Conservation (phyloP, 2,888 invertebrate genomes). For the Lycocerus yunnanus region DNA sequence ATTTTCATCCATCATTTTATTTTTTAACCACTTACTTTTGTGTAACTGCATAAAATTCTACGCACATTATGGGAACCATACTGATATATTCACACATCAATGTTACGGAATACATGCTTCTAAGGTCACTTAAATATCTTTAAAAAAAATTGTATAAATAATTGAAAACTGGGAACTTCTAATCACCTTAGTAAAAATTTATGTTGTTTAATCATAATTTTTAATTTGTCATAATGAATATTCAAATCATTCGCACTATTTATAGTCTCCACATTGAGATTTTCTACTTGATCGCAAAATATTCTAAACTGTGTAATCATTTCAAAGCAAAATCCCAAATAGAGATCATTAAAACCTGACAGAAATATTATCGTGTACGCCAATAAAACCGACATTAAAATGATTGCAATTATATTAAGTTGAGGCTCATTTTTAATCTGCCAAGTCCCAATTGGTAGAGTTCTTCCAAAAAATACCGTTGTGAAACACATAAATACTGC, state of each 20-base stretch:
- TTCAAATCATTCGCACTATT: background rate
- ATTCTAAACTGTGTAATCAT: background rate
- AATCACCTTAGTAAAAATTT: background rate
- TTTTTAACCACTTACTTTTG: too few species aligned
- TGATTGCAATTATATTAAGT: background rate
- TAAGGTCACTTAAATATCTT: background rate
- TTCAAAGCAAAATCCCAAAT: background rate
- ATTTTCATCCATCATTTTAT: too few species aligned
- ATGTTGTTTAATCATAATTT: background rate
- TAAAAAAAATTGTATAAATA: background rate
- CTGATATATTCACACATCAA: too few species aligned
- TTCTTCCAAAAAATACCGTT: background rate
- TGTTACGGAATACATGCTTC: too few species aligned
- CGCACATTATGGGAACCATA: too few species aligned
- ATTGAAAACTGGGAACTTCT: too few species aligned
- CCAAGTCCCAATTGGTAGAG: background rate
- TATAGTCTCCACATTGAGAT: background rate
- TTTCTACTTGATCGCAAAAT: background rate
- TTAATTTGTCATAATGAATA: background rate
- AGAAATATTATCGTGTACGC: too few species aligned
- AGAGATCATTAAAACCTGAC: background rate
- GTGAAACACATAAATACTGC: background rate
- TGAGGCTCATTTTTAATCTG: background rate
- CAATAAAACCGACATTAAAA: background rate
- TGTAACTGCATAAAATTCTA: too few species aligned